phyloP scores from a whole-genome alignment of 2,113 vertebrate genomes.

The Anser brachyrhynchus region DNA sequence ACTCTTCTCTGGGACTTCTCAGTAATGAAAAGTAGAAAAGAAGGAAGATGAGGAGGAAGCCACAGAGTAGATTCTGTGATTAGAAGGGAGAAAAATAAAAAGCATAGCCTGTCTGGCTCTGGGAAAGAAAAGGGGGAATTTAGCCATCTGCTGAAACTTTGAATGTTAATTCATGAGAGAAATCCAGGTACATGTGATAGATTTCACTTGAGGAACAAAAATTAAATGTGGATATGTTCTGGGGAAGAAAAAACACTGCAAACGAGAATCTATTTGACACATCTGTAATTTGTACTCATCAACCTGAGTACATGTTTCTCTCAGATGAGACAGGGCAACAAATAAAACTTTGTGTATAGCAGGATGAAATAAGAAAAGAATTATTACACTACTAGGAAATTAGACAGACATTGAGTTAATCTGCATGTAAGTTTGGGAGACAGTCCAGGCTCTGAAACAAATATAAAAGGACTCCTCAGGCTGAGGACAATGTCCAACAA shows the following conservation, averaged over 20 bases:
- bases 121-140: background rate
- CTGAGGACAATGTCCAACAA: background rate
- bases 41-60: background rate
- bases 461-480: background rate
- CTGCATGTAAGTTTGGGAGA: background rate
- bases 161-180: background rate
- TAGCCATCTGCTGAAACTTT: background rate
- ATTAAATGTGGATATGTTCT: background rate
- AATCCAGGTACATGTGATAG: background rate
- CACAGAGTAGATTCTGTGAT: background rate
- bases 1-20: rapidly evolving
- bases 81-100: background rate
- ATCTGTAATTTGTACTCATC: background rate
- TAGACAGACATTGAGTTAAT: background rate
- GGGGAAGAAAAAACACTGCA: background rate
- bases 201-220: background rate
- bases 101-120: background rate
- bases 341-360: background rate
- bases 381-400: background rate
- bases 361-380: background rate
- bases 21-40: background rate
- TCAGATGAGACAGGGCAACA: background rate
- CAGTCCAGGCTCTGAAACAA: background rate
- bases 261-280: background rate
- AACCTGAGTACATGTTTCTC: background rate